A percentile compares a stretch with the other conserved stretches of the same genome.
phyloP scores from a whole-genome alignment of 1,140 invertebrate species.

The Choristoneura fumiferana region DNA sequence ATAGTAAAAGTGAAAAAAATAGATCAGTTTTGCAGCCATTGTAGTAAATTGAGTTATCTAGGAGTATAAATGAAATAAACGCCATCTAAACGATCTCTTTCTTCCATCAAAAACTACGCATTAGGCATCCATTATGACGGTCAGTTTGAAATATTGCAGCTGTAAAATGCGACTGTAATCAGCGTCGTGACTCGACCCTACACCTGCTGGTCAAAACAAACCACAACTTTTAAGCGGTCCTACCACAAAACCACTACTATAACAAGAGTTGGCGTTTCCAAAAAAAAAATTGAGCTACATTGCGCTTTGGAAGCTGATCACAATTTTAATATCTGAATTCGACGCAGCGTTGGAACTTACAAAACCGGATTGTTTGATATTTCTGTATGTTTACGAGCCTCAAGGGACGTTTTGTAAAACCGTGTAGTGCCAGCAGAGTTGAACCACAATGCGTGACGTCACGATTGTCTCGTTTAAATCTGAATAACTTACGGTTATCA shows the following conservation, averaged over 20 bases:
- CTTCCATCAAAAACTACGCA: too few relatives aligned
- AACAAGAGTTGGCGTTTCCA: background rate
- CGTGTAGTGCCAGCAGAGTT: conserved; percentile 39
- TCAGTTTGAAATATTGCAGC: conserved; percentile 2
- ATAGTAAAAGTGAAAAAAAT: too few relatives aligned
- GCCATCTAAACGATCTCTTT: too few relatives aligned
- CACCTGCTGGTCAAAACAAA: conserved; percentile 48
- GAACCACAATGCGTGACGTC: conserved; percentile 44
- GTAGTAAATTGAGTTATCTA: too few relatives aligned
- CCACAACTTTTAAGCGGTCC: conserved; percentile 36
- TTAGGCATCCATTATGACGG: background rate
- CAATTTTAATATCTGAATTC: background rate
- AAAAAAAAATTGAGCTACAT: background rate
- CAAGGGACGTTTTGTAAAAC: conserved; percentile 44
- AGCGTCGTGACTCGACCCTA: conserved; percentile 40
- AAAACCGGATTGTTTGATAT: background rate
- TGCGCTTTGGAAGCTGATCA: background rate
- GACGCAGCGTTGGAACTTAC: background rate
- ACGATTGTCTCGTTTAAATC: conserved; percentile 42
- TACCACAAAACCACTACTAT: conserved; percentile 24
- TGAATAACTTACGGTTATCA: background rate
- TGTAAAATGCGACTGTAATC: background rate
- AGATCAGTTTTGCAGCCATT: too few relatives aligned
- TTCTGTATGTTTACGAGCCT: conserved; percentile 22
- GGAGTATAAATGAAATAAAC: too few relatives aligned